Conservation (phyloP, 2,113 vertebrate species). For the Hemiscyllium ocellatum region DNA sequence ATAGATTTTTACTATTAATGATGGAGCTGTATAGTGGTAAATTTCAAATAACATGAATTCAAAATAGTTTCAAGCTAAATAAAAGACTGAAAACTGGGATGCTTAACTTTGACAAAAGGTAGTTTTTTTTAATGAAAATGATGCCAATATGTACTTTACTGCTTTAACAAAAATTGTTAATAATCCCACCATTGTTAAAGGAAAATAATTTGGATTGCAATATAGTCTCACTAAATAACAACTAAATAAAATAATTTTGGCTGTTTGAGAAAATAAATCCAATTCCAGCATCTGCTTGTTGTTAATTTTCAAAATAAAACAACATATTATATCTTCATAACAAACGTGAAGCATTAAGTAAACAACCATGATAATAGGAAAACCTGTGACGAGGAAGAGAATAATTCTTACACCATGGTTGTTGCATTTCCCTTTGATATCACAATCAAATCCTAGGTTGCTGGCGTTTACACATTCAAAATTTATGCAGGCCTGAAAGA, state of each 20-base stretch:
- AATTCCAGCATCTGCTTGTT: not conserved
- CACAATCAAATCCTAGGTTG: conserved; percentile 59
- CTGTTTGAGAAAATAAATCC: not conserved
- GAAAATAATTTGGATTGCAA: not conserved
- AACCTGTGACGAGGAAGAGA: not conserved
- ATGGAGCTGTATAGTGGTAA: too few relatives aligned
- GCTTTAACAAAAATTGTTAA: not conserved
- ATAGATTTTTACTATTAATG: too few relatives aligned
- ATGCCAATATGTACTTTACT: not conserved
- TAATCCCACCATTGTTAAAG: not conserved
- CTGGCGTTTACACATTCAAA: conserved; percentile 66
- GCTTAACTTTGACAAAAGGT: too few relatives aligned
- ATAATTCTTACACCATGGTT: conserved; percentile 61
- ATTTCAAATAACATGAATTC: too few relatives aligned
- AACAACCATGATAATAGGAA: not conserved
- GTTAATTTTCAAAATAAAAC: not conserved
- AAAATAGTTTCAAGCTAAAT: too few relatives aligned
- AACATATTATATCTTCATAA: not conserved
- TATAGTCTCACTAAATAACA: not conserved
- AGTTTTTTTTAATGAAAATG: too few relatives aligned
- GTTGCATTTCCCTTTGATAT: conserved; percentile 58
- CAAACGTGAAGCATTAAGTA: not conserved
- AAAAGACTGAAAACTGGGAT: too few relatives aligned
- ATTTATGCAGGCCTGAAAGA: conserved; percentile 62
- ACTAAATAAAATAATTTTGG: not conserved